Evolutionary conservation across 2,797 vertebrate genomes (phyloP).

Genomic region (Parauchenoglanis ngamensis): DNA sequence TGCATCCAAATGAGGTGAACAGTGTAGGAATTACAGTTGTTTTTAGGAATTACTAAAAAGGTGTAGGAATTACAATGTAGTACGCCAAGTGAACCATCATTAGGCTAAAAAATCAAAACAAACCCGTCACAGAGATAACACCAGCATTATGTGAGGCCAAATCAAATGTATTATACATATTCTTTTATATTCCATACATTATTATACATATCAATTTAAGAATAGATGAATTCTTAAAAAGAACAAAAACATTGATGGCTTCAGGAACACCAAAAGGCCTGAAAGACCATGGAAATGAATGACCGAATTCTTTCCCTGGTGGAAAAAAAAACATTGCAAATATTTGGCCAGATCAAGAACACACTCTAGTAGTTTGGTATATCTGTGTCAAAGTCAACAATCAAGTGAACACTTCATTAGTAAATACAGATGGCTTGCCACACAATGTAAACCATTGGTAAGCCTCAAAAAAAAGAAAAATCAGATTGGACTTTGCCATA

Average conservation of each 20-base stretch:
- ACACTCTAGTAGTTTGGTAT: background rate
- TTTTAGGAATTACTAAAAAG: background rate
- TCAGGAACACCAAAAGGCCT: too few species aligned
- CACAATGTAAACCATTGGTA: background rate
- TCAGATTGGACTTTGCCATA: too few species aligned
- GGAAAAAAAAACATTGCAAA: too few species aligned
- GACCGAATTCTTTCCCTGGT: too few species aligned
- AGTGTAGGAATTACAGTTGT: background rate
- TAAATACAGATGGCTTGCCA: background rate
- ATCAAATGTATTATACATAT: background rate
- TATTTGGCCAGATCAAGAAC: background rate
- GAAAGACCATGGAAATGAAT: too few species aligned
- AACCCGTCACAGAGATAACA: background rate
- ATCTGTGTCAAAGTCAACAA: background rate
- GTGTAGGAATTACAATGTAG: background rate
- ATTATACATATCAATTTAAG: too few species aligned
- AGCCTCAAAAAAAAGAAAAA: too few species aligned
- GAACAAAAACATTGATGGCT: too few species aligned
- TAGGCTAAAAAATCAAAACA: background rate
- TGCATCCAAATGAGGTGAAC: background rate
- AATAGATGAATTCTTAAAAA: background rate
- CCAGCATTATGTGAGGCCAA: background rate
- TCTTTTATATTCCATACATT: too few species aligned
- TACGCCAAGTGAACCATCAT: background rate
- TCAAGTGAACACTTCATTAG: background rate